phyloP scores from a whole-genome alignment of 1,140 invertebrate species.

The Gryllus bimaculatus region DNA sequence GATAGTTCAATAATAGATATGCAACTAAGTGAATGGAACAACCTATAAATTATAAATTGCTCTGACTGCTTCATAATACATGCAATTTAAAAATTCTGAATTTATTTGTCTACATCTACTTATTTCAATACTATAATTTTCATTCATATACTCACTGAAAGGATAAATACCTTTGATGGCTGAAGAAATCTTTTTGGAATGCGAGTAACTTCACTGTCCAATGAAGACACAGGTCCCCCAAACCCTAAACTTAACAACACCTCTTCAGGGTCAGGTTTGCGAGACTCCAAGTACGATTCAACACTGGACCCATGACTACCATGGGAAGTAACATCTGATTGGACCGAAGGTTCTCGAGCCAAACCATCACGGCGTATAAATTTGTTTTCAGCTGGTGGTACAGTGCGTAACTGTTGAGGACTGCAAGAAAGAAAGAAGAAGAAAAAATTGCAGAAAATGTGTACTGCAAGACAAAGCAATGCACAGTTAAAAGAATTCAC shows the following conservation, averaged over 20 bases:
- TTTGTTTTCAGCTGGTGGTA: background rate
- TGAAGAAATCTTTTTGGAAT: constrained; percentile 58
- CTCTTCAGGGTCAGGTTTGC: constrained; percentile 64
- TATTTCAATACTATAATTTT: too few relatives aligned
- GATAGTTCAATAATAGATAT: too few relatives aligned
- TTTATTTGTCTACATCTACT: too few relatives aligned
- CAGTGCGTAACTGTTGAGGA: background rate
- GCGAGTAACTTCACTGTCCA: constrained; percentile 37
- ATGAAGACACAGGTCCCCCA: constrained; percentile 38
- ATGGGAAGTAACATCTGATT: constrained; percentile 46
- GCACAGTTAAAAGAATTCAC: background rate
- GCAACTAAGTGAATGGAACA: too few relatives aligned
- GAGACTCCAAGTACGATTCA: constrained; percentile 58
- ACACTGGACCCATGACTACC: constrained; percentile 64
- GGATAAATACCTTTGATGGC: constrained; percentile 35
- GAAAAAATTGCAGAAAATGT: background rate
- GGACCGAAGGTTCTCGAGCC: constrained; percentile 47
- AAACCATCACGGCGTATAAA: constrained; percentile 27
- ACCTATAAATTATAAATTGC: too few relatives aligned
- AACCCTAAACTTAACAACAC: constrained; percentile 60
- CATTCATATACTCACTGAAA: too few relatives aligned
- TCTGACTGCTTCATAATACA: too few relatives aligned
- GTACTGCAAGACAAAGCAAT: background rate
- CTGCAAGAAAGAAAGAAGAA: background rate
- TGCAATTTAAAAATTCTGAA: too few relatives aligned